Percentiles rank a stretch among this genome's conserved stretches.
These are phyloP conservation scores for Uropetala carovei DNA, from an alignment of 2,888 invertebrate genomes.

Conservation along the genomic window DNA sequence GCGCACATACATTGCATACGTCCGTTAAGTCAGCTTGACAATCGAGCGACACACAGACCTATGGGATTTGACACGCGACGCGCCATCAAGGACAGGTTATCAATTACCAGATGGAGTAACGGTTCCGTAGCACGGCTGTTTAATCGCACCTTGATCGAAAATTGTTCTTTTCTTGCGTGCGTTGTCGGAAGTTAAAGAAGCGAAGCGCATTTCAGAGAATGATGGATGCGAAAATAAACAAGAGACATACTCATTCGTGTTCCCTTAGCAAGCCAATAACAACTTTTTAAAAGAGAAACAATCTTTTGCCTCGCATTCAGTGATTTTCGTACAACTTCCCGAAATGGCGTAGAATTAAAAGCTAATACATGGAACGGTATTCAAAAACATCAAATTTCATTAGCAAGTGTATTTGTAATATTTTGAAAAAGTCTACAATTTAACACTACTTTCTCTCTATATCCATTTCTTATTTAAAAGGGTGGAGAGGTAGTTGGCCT, in stretches of 20 bases:
- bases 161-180: neutral
- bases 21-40: neutral
- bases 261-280: too few relatives aligned
- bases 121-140: neutral
- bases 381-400: too few relatives aligned
- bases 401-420: too few relatives aligned
- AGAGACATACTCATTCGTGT: neutral
- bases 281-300: neutral
- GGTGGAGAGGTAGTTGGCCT: too few relatives aligned
- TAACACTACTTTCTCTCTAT: too few relatives aligned
- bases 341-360: neutral
- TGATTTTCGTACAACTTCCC: neutral
- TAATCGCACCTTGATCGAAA: neutral
- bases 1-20: neutral
- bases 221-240: neutral
- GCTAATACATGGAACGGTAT: neutral
- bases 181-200: neutral
- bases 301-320: neutral
- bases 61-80: constrained; percentile 7
- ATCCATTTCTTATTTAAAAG: too few relatives aligned
- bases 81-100: neutral
- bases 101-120: neutral
- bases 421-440: too few relatives aligned
- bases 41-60: neutral
- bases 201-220: neutral